Evolutionary conservation across 2,113 vertebrate genomes (phyloP), one percentile per base, ranked within the genome.

Genomic region (Gymnarchus niloticus): DNA sequence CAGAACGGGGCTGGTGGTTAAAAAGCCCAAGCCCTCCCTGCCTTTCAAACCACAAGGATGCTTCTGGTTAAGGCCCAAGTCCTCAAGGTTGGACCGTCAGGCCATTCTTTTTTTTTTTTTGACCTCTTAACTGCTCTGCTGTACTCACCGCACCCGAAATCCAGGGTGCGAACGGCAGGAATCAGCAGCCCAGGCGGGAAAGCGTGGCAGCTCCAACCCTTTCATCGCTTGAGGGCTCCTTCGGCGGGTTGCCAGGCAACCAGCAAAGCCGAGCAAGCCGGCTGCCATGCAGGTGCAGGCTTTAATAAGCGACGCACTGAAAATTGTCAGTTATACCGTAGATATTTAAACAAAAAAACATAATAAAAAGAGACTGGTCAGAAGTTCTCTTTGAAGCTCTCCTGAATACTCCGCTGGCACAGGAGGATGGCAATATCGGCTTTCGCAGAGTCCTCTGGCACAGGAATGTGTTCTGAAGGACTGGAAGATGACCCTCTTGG

Each of bases 241-340:
- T 77, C 49, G 37, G 86, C 69, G 52, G 57, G 86, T 87, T 87
- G 86, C 86, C 83, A 84, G 65, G 86, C 86, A 87, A 87, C 86
- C 19, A 46, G 82, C 51, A 52, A 84, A 44, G 77, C 59, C n/a
- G 56, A 83, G 82, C 25, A 19, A 59, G 56, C 33, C 28, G 37
- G 56, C 41, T 49, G 65, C 49, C 37, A 33, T 25, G 73, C 17
- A 52, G 37, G 52, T 49, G 84, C n/a, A 52, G 14, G 51, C 17
- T 83, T 83, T 57, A 83, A 83, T 83, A 44, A 59, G 82, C 56
- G 33, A 33, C 8, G 82, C 82, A 44, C 56, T 17, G 7, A 41
- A 59, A 59, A 51, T 28, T n/a, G n/a, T n/a, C n/a, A n/a, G n/a
- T n/a, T 23, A 56, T 33, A 17, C 54, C 25, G 33, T 83, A 57